Conservation (phyloP, 2,797 vertebrate species). For the Neosalanx taihuensis region DNA sequence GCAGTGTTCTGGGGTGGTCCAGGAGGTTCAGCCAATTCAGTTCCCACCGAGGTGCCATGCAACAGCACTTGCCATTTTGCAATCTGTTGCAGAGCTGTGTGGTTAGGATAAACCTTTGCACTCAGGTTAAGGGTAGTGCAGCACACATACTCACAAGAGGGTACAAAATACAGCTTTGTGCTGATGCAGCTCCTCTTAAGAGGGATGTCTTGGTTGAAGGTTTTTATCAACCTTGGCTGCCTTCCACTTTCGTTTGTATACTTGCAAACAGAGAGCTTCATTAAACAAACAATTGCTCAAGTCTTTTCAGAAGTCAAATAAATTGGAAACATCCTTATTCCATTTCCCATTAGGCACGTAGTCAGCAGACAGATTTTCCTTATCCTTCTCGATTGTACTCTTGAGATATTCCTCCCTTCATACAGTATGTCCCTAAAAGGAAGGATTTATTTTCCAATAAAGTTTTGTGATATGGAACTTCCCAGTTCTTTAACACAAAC, state of each 20-base stretch:
- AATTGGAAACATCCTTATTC: slow-evolving; percentile 51
- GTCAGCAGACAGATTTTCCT: slow-evolving; percentile 51
- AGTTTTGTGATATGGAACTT: not conserved
- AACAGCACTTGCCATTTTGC: slow-evolving; percentile 47
- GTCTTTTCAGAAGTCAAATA: slow-evolving; percentile 33
- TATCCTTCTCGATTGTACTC: slow-evolving; percentile 49
- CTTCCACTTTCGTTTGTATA: slow-evolving; percentile 29
- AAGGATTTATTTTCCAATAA: slow-evolving; percentile 41
- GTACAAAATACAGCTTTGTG: slow-evolving; percentile 42
- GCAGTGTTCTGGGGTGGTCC: slow-evolving; percentile 61
- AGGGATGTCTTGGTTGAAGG: slow-evolving; percentile 16
- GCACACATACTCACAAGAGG: slow-evolving; percentile 25
- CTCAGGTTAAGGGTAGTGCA: slow-evolving; percentile 46
- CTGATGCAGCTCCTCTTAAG: not conserved
- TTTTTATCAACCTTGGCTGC: slow-evolving; percentile 7
- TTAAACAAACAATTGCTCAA: slow-evolving; percentile 31
- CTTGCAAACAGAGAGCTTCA: slow-evolving; percentile 31
- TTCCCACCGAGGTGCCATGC: slow-evolving; percentile 57
- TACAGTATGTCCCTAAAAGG: slow-evolving; percentile 34
- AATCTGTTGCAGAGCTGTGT: slow-evolving; percentile 42
- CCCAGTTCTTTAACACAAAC: not conserved
- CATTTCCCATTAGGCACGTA: slow-evolving; percentile 40
- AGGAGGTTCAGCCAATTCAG: slow-evolving; percentile 56
- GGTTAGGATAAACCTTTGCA: slow-evolving; percentile 55
- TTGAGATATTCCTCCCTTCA: slow-evolving; percentile 36